These are phyloP conservation scores for Himalopsyche tibetana DNA, from an alignment of 2,888 invertebrate genomes.

Conservation along the genomic window DNA sequence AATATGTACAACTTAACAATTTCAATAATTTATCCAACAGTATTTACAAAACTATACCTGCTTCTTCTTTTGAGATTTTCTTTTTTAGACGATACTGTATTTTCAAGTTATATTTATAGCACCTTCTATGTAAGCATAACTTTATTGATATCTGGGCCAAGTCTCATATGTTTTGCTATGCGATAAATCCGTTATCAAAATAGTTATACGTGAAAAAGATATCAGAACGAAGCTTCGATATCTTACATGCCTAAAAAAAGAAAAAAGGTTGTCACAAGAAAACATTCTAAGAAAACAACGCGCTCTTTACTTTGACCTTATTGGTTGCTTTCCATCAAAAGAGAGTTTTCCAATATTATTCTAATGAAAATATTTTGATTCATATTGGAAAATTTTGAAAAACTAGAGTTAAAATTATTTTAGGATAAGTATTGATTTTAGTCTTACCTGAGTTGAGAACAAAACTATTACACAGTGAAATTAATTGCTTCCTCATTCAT, in stretches of 20 bases:
- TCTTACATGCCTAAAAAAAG: background rate
- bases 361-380: background rate
- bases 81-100: too few species aligned
- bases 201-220: constrained; percentile 32
- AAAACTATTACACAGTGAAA: too few species aligned
- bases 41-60: too few species aligned
- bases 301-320: background rate
- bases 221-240: constrained; percentile 27
- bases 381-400: too few species aligned
- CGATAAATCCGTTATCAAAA: constrained; percentile 32
- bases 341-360: constrained; percentile 9
- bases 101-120: too few species aligned
- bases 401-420: too few species aligned
- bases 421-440: too few species aligned
- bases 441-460: too few species aligned
- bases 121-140: background rate
- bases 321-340: background rate
- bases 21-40: too few species aligned
- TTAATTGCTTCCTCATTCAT: too few species aligned
- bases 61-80: too few species aligned
- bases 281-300: constrained; percentile 10
- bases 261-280: constrained; percentile 4
- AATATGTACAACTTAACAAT: too few species aligned
- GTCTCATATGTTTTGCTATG: constrained; percentile 25
- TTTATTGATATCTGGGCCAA: constrained; percentile 3